A percentile compares a stretch with the other conserved stretches of the same genome.
These are phyloP conservation scores for Perognathus longimembris DNA, from an alignment of 2,113 vertebrate species.

Conservation along the genomic window DNA sequence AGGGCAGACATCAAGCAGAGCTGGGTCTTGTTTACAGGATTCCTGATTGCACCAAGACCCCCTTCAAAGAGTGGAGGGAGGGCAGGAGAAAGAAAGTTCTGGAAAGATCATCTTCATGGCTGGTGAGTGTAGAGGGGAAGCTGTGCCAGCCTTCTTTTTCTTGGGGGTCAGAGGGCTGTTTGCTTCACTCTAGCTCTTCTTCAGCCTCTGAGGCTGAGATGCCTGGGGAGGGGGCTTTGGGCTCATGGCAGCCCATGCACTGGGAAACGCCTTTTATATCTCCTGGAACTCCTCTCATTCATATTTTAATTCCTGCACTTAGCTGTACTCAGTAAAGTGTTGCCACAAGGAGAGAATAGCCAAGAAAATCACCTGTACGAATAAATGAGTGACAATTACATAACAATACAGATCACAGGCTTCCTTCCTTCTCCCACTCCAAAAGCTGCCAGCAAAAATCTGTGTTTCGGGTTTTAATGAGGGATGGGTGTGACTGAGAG, in stretches of 20 bases:
- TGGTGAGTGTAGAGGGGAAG: not conserved
- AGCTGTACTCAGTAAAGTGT: not conserved
- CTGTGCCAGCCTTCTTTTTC: not conserved
- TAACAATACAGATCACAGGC: not conserved
- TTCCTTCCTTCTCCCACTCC: not conserved
- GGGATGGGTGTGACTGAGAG: not conserved
- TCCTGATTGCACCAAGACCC: too few relatives aligned
- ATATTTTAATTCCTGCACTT: not conserved
- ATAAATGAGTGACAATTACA: constrained; percentile 19
- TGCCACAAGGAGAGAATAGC: not conserved
- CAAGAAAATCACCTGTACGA: not conserved
- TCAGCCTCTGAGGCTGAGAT: not conserved
- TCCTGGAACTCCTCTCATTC: not conserved
- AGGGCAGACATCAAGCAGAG: not conserved
- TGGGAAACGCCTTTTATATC: not conserved
- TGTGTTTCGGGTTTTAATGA: not conserved
- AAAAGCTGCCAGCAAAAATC: not conserved
- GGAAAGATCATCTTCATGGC: not conserved
- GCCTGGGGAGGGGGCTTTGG: not conserved
- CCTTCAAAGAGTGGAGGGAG: too few relatives aligned
- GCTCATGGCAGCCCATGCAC: not conserved
- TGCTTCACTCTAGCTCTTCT: not conserved
- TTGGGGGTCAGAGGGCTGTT: not conserved
- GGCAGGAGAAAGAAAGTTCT: not conserved
- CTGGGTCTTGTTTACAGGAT: not conserved